Evolutionary conservation across 2,797 vertebrate species (phyloP), one percentile per base, ranked within the genome.

Genomic region (Zenarchopterus dispar): DNA sequence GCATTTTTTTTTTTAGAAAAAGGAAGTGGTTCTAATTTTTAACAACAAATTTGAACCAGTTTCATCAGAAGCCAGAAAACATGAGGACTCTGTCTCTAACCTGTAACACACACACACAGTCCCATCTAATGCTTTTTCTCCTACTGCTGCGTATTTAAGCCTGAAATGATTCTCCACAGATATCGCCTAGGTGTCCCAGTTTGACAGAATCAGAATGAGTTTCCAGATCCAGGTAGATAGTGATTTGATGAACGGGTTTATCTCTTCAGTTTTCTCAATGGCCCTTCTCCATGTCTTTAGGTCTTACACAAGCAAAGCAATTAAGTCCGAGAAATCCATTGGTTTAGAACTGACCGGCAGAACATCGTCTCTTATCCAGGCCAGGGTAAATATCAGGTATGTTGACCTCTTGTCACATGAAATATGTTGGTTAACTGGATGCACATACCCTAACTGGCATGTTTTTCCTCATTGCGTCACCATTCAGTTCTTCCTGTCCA

Each of bases 401-500:
- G 28, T 19, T 8, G 13, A 21, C 5, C 41, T 50, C 8, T 43
- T 13, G 39, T 60, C 6, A 22, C 28, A 1, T 58, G 1, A 64
- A 44, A 36, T 58, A 15, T 59, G 0, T 22, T 42, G 4, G 11
- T 45, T 55, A 39, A 2, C 17, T 46, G 4, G 17, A 13, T 56
- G 19, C 36, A n/a, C 13, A 47, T 41, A 41, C 26, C 22, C 47
- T 48, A 54, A 57, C 15, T 56, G 42, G 52, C 53, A 33, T 78
- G 18, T 54, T 50, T 71, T 67, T 84, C 19, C 19, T 75, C 46
- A 48, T 85, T 33, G 41, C 72, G 66, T 24, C 56, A 31, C 78
- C 73, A 60, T 6, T 0, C 78, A 98, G 96, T 66, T 81, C 90
- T 0, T 87, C 87, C 42, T 98, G 97, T 79, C 86, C 83, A 64